Base-by-base conservation (phyloP, 1,140 invertebrate species). In the Hesperophylax magnus region DNA sequence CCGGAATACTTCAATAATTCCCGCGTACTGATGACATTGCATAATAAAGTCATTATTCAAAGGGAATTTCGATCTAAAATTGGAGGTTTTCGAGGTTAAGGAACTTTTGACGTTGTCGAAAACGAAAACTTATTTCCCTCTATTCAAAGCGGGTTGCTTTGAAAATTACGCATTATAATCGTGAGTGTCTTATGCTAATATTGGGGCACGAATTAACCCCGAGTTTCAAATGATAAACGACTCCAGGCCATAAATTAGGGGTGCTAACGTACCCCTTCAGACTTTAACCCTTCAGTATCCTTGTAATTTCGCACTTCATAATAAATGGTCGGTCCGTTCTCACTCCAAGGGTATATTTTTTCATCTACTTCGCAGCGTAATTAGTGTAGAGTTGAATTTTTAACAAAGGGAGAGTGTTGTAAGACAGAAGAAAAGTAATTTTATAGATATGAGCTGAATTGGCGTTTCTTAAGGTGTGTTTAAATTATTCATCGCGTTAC, bases 111-210 rank as follows among this genome's bases (percentile, higher is more conserved):
- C 39, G 39, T 31, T 67, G n/a, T 67, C 17, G 63, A 24, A 47
- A 47, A 58, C n/a, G 56, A 58, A 65, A 65, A 65, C 63, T 65
- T 65, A 65, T 65, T 65, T 71, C 67, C 67, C 39, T 52, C 67
- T 52, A 65, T 65, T 65, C 63, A 65, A 24, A 34, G 39, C n/a
- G 15, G n/a, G 39, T 34, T n/a, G 63, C 22, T 31, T 71, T 18
- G 67, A 47, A 71, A 71, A 47, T 71, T 39, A 71, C 31, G 67
- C 67, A 71, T 71, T 71, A 71, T 71, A 71, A 71, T 71, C 67
- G 67, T 71, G 67, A 71, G 67, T 71, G 67, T 71, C 67, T 71
- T 71, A 71, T 71, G 67, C 67, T 20, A 71, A 71, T 71, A 71
- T 71, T 52, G 67, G 67, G 67, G n/a, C 67, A 24, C 39, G 67